Evolutionary conservation across 2,888 invertebrate genomes (phyloP).

Genomic region (Caradrina clavipalpis): DNA sequence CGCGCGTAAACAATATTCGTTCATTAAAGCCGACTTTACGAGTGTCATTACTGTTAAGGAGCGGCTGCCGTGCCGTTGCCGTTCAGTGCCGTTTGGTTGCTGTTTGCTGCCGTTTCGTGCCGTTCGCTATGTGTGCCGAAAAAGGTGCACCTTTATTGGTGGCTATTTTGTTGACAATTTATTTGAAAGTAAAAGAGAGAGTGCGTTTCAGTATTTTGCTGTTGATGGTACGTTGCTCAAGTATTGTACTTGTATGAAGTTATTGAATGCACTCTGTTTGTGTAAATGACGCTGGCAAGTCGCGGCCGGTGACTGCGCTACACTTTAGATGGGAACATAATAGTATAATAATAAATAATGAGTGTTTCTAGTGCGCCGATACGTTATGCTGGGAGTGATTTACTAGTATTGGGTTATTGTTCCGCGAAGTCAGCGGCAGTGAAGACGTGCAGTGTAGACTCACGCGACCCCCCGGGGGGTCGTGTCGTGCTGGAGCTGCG

Average conservation of each 20-base stretch:
- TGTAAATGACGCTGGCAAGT: neutral
- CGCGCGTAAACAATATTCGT: constrained; percentile 55
- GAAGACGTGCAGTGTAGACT: neutral
- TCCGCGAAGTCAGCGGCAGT: neutral
- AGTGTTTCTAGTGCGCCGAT: neutral
- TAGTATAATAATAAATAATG: neutral
- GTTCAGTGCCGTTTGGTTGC: neutral
- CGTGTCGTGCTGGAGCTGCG: too few species aligned
- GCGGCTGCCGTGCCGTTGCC: constrained; percentile 7
- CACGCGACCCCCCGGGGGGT: too few species aligned
- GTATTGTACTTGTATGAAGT: constrained; percentile 10
- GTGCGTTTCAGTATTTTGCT: constrained; percentile 29
- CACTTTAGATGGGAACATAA: neutral
- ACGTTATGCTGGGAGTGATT: neutral
- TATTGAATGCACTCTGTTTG: constrained; percentile 29
- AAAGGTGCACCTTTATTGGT: constrained; percentile 23
- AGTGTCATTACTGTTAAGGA: constrained; percentile 37
- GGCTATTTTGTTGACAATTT: constrained; percentile 42
- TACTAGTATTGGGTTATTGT: neutral
- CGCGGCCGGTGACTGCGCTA: neutral
- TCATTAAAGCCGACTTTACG: constrained; percentile 54
- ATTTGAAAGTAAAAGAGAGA: constrained; percentile 36
- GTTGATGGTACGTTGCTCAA: constrained; percentile 23
- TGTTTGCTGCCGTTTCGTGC: neutral
- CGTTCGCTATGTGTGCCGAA: neutral